Evolutionary conservation across 37 sponge, comb jelly and placozoan genomes (phyloP), one percentile per base, ranked within the genome.

Genomic region (Haliclona indistincta): DNA sequence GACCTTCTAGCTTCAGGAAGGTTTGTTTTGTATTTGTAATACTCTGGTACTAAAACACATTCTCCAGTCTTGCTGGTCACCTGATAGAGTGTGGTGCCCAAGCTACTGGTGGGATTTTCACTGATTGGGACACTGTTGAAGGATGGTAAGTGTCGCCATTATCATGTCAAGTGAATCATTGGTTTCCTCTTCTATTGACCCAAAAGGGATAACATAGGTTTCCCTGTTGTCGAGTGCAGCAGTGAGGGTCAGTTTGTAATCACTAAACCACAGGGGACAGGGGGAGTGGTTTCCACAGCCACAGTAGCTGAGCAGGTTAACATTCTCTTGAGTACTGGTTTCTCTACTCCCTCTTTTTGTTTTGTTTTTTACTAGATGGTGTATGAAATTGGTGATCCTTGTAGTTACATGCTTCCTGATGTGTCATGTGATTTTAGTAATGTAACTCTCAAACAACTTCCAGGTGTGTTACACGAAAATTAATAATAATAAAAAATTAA

Each of bases 21-120:
- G 94, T 93, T 40, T 35, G 43, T 65, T 4, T 34, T 19, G 30
- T 65, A 39, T 65, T 13, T 70, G 71, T 70, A n/a, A 49, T 43
- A 7, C 7, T 54, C 37, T 44, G 11, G 74, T 54, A 30, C 28
- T 73, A 52, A 38, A 40, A 58, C n/a, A 58, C 38, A 42, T 39
- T 0, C 5, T 85, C 32, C 49, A 95, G 96, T 54, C 84, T 98
- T 20, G 99, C 99, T 34, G 99, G 99, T 38, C 99, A 98, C 61
- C 43, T 98, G 43, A 70, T 98, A 26, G 99, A 98, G 70, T 98
- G 99, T 89, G 99, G 99, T 38, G 99, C 99, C 15, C 99, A 98
- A 70, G 74, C 76, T 11, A 98, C 96, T 54, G 99, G 99, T 54
- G 99, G 99, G 0, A 90, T 95, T 45, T 95, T 89, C 67, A 98